Conservation (phyloP, 1,140 invertebrate species). For the Leptinotarsa defecta region DNA sequence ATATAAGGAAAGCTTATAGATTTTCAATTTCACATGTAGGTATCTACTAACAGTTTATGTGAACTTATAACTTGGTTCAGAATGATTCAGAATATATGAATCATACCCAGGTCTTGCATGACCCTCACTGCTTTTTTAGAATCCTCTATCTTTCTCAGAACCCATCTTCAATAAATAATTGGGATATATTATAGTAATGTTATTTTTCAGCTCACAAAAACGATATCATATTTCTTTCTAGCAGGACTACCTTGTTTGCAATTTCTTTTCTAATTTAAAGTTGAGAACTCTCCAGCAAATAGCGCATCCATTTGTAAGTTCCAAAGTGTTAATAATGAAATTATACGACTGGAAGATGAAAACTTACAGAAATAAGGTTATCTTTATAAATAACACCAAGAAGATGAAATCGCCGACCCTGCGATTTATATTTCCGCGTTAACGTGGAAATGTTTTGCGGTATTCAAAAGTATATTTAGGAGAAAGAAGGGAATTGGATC, state of each 20-base stretch:
- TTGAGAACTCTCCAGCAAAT: background rate
- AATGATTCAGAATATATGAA: too few relatives aligned
- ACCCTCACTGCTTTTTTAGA: too few relatives aligned
- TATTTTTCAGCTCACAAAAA: background rate
- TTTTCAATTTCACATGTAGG: too few relatives aligned
- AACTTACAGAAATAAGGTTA: background rate
- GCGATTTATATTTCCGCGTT: too few relatives aligned
- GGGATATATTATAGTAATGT: background rate
- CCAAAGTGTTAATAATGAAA: background rate
- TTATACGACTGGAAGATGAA: background rate
- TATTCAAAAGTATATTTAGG: too few relatives aligned
- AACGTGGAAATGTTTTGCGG: too few relatives aligned
- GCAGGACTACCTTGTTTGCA: constrained; percentile 1
- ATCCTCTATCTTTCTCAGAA: background rate
- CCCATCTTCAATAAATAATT: background rate
- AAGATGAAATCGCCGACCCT: too few relatives aligned
- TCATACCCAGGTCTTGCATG: too few relatives aligned
- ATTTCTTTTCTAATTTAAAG: background rate
- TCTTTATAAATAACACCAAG: background rate
- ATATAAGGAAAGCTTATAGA: too few relatives aligned
- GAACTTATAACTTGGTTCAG: too few relatives aligned
- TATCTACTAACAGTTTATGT: too few relatives aligned
- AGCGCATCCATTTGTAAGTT: background rate
- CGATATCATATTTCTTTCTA: background rate
- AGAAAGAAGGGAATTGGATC: too few relatives aligned